phyloP scores from a whole-genome alignment of 2,797 vertebrate genomes.

The Fratercula arctica region DNA sequence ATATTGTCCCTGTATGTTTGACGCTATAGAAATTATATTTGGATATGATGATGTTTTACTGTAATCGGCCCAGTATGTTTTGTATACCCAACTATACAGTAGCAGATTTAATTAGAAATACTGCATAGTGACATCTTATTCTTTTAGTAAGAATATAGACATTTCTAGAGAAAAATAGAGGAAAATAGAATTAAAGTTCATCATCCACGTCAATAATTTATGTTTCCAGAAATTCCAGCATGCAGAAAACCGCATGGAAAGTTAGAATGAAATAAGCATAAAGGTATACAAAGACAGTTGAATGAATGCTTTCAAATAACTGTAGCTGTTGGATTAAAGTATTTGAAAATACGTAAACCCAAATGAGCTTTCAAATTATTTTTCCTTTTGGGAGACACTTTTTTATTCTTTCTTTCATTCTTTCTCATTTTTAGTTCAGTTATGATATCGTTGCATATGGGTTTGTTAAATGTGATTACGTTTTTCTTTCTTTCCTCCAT shows the following conservation, averaged over 20 bases:
- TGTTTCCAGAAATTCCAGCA: not conserved
- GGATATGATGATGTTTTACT: not conserved
- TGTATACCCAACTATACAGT: not conserved
- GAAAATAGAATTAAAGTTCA: not conserved
- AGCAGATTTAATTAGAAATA: not conserved
- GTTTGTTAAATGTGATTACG: not conserved
- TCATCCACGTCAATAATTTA: not conserved
- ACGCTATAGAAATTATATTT: not conserved
- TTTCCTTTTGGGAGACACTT: not conserved
- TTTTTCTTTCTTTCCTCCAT: accelerated
- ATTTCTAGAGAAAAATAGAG: not conserved
- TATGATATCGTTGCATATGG: not conserved
- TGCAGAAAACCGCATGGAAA: not conserved
- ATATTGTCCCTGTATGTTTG: not conserved
- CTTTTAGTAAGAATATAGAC: not conserved
- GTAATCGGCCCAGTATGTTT: not conserved
- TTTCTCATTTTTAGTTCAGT: not conserved
- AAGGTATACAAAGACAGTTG: not conserved
- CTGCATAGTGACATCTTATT: not conserved
- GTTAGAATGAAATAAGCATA: not conserved
- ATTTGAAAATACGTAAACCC: not conserved
- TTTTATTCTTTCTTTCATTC: not conserved
- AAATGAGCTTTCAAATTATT: not conserved
- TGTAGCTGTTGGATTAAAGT: not conserved
- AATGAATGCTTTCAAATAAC: not conserved